Evolutionary conservation across 2,797 vertebrate genomes (phyloP), one percentile per base, ranked within the genome.

Genomic region (Pitangus sulphuratus): DNA sequence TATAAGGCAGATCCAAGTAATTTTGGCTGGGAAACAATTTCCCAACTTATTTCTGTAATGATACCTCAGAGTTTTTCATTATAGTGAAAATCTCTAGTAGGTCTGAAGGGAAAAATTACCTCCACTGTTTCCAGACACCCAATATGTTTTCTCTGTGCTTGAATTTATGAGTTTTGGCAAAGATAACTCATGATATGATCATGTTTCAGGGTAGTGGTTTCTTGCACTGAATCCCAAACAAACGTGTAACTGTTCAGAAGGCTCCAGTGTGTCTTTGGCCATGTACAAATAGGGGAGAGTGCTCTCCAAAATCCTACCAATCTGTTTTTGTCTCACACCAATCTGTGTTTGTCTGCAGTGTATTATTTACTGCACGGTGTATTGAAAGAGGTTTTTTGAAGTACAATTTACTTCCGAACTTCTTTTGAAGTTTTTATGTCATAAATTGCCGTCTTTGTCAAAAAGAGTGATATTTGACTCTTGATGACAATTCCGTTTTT

Each of bases 41-140:
- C 85, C 66, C 39, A 70, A 77, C 51, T 91, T 88, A 68, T 96
- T 97, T 82, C 91, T 80, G 2, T 79, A 89, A 54, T 91, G 45
- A 74, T 81, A 37, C 66, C 86, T 85, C 39, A 45, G 90, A 94
- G 87, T 93, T 96, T 95, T 97, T 95, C 88, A 93, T 93, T 95
- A 77, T 33, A 64, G 91, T 70, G 75, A 92, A 90, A 74, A 96
- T 95, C 95, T 95, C 85, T 90, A 66, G 66, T 47, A 82, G 56
- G 89, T 93, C 85, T 91, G 60, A 87, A 40, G 71, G 94, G 84
- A 74, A 80, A 94, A 95, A 96, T 89, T 93, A 70, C 57, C 64
- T 60, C 64, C 50, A 39, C 87, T 84, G 83, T 83, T 88, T 85
- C 70, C 88, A 86, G 87, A 77, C 60, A 90, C 56, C 64, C 48